Percentiles rank a stretch among this genome's conserved stretches.
Conservation (phyloP, 2,797 vertebrate genomes). For the Zenarchopterus dispar region DNA sequence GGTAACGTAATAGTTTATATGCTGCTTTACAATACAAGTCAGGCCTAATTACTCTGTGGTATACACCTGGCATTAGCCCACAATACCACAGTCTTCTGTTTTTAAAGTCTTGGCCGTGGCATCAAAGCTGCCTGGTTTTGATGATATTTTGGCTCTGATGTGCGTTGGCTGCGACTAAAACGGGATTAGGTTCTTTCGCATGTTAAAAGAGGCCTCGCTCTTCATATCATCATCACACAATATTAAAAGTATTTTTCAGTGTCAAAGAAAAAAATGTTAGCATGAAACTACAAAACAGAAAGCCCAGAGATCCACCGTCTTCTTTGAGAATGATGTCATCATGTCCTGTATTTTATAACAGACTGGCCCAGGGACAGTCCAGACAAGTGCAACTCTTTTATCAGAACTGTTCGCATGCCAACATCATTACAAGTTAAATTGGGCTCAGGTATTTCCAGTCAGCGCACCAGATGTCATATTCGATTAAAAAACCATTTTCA, state of each 20-base stretch:
- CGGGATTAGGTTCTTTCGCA: slow-evolving; percentile 74
- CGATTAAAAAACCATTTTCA: slow-evolving; percentile 56
- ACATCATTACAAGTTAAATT: slow-evolving; percentile 70
- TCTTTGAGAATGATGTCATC: slow-evolving; percentile 15
- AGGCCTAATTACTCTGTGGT: slow-evolving; percentile 79
- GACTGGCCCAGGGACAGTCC: slow-evolving; percentile 9
- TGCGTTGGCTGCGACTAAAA: slow-evolving; percentile 79
- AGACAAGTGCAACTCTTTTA: slow-evolving; percentile 30
- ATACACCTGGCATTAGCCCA: slow-evolving; percentile 80
- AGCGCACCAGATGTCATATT: slow-evolving; percentile 77
- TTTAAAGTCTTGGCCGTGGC: slow-evolving; percentile 81
- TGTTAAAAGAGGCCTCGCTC: slow-evolving; percentile 66
- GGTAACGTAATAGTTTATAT: slow-evolving; percentile 72
- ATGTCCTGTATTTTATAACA: slow-evolving; percentile 5
- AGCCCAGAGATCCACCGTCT: neutral
- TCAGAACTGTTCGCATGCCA: slow-evolving; percentile 57
- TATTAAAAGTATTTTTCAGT: slow-evolving; percentile 69
- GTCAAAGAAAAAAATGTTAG: slow-evolving; percentile 51
- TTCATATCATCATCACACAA: slow-evolving; percentile 75
- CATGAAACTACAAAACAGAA: slow-evolving; percentile 24
- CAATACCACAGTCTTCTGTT: slow-evolving; percentile 80
- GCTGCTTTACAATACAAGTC: slow-evolving; percentile 76
- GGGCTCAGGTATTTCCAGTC: slow-evolving; percentile 67
- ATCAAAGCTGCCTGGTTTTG: slow-evolving; percentile 82
- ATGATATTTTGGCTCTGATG: slow-evolving; percentile 80